A percentile compares a stretch with the other conserved stretches of the same genome.
phyloP scores from a whole-genome alignment of 92 coral and sea anemone genomes.

The Porites cylindrica region DNA sequence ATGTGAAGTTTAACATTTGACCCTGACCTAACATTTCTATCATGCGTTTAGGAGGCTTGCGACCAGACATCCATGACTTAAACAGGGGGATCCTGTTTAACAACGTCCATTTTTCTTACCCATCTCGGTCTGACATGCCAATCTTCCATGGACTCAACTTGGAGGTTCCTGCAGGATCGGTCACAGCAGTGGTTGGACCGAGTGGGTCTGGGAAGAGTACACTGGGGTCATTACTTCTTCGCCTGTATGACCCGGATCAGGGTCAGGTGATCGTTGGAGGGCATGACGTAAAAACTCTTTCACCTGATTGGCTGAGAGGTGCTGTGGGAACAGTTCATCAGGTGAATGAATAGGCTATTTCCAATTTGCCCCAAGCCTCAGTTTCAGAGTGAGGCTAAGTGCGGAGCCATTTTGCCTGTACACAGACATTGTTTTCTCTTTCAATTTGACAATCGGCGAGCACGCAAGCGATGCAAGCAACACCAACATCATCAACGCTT shows the following conservation, averaged over 20 bases:
- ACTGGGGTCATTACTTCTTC: slow-evolving; percentile 83
- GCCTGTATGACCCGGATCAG: slow-evolving; percentile 90
- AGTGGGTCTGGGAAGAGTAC: slow-evolving; percentile 99
- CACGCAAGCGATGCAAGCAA: no score
- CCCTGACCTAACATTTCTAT: background rate
- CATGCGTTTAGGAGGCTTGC: slow-evolving; percentile 55
- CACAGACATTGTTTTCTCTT: no score
- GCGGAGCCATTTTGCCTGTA: no score
- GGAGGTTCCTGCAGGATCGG: slow-evolving; percentile 83
- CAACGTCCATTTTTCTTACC: slow-evolving; percentile 85
- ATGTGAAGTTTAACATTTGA: background rate
- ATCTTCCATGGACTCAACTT: slow-evolving; percentile 82
- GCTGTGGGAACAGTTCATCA: slow-evolving; percentile 93
- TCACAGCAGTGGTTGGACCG: slow-evolving; percentile 98
- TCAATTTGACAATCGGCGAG: no score
- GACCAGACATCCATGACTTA: slow-evolving; percentile 72
- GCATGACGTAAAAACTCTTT: slow-evolving; percentile 81
- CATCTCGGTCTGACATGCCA: slow-evolving; percentile 85
- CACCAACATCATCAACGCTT: no score
- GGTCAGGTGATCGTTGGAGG: slow-evolving; percentile 88
- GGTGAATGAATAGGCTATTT: slow-evolving; percentile 48
- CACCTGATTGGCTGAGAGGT: slow-evolving; percentile 94
- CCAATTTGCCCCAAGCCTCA: background rate
- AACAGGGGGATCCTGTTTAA: slow-evolving; percentile 81
- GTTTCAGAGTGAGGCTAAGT: no score